Evolutionary conservation across 1,140 invertebrate genomes (phyloP), one percentile per base, ranked within the genome.

Genomic region (Semibalanus balanoides): DNA sequence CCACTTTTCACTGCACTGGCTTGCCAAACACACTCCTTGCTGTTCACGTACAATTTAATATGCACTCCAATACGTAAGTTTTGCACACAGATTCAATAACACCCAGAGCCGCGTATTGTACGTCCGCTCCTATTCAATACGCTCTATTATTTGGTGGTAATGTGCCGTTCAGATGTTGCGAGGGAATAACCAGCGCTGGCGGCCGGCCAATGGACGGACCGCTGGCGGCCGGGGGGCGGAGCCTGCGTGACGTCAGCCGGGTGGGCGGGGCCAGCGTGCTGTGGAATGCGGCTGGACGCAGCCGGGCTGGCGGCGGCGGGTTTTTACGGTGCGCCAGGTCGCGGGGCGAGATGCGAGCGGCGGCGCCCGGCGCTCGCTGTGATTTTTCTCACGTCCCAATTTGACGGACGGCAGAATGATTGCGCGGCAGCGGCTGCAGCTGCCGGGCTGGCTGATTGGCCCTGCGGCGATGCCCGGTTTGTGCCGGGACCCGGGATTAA

Each of bases 111-210:
- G 0, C 70, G 29, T 30, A 72, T 72, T 72, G 70, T 72, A 72
- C 70, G 70, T 72, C 70, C 70, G n/a, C 70, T 28, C 25, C 70
- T 72, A 72, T 72, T 72, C 70, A 72, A 72, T 72, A 72, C 70
- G 29, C 70, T 72, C 70, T 30, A 72, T 72, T 72, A 72, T 72
- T 72, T 72, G 70, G 70, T 30, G 70, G 70, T 72, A 72, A 72
- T 72, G 70, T 72, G 70, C 70, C 70, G 70, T 72, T 72, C 29
- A 72, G 70, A 72, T 30, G 70, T 64, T 64, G 51, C 51, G 51
- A 64, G 70, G 70, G 70, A 72, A 72, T 72, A 72, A 72, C 28
- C 70, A 28, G 29, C 28, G n/a, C 70, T 11, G n/a, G 29, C n/a
- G 11, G 29, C 7, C 70, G 29, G 70, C 70, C 70, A 72, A 72